phyloP scores from a whole-genome alignment of 2,888 invertebrate genomes.

The Synanthedon myopaeformis region DNA sequence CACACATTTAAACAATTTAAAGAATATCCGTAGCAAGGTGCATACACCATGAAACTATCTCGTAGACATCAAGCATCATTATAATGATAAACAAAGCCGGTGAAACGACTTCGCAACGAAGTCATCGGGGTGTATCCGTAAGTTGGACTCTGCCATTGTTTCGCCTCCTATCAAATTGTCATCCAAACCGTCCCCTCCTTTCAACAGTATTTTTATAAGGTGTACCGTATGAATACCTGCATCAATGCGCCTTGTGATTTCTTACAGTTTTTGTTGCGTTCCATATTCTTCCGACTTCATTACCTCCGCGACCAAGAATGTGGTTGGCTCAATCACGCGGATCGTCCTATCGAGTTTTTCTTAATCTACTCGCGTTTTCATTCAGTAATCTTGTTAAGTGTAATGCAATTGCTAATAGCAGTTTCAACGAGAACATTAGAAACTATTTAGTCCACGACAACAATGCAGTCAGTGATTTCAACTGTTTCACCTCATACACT shows the following conservation, averaged over 20 bases:
- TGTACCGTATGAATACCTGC: conserved; percentile 22
- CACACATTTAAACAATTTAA: conserved; percentile 19
- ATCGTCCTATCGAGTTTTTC: conserved; percentile 1
- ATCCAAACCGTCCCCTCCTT: conserved; percentile 41
- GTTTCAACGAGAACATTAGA: conserved; percentile 44
- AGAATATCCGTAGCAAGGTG: conserved; percentile 25
- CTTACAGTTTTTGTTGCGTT: conserved; percentile 7
- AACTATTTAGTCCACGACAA: conserved; percentile 30
- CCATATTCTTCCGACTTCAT: not conserved
- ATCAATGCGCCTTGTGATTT: conserved; percentile 23
- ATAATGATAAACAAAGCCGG: conserved; percentile 48
- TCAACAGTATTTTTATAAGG: conserved; percentile 46
- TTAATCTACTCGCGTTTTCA: not conserved
- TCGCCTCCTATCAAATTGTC: conserved; percentile 51
- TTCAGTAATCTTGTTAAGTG: not conserved
- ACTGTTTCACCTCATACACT: not conserved
- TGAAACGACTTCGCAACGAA: conserved; percentile 57
- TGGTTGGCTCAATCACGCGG: conserved; percentile 9
- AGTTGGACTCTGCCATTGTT: conserved; percentile 54
- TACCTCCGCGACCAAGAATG: conserved; percentile 5
- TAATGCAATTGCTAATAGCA: conserved; percentile 19
- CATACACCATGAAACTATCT: conserved; percentile 46
- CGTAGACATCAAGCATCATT: conserved; percentile 44
- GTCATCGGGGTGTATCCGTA: conserved; percentile 52
- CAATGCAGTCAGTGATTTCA: conserved; percentile 2